Base-by-base conservation (phyloP, 1,140 invertebrate genomes). In the Papilio helenus region DNA sequence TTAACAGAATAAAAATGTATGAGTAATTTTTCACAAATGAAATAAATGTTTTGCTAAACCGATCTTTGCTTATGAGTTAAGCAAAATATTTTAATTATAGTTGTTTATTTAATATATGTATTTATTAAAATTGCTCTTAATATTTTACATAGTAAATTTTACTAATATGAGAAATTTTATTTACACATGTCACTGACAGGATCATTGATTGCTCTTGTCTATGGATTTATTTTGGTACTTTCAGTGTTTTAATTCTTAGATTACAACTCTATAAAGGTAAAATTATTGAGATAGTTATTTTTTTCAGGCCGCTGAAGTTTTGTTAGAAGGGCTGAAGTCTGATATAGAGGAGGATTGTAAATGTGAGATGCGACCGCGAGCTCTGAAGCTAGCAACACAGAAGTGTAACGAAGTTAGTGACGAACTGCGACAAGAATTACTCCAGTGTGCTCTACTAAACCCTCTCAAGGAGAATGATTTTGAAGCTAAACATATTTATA, bases 281-380 rank as follows among this genome's bases (percentile, higher is more conserved):
- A 39, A 39, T 39, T 39, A 7, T 0, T 39, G 7, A 8, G 34
- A 39, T 39, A 39, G 44, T 10, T 46, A 7, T 16, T 46, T 10
- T 12, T 46, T 89, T 46, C 77, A 94, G 92, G 90, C 92, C 23
- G 91, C 88, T 8, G 34, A 85, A 73, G 80, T 86, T 23, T 73
- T 94, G 51, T 34, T 93, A 68, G 85, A 90, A 72, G 93, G 89
- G 9, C 87, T 94, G 23, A 80, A 83, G 9, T 87, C 86, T 3
- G 78, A 88, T 23, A 20, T 92, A 44, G 42, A 86, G 0, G 88
- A 89, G 9, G 84, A 86, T 14, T 58, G 79, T 0, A 88, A 89
- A 61, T 88, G 90, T 61, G 80, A 80, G 3, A 34, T 94, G 78
- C 80, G 86, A 9, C 83, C 84, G 1, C 89, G 92, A 3, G 91